Percentiles rank a stretch among this genome's conserved stretches.
These are phyloP conservation scores for Herpailurus yagouaroundi DNA, from an alignment of 2,113 vertebrate species.

Conservation along the genomic window DNA sequence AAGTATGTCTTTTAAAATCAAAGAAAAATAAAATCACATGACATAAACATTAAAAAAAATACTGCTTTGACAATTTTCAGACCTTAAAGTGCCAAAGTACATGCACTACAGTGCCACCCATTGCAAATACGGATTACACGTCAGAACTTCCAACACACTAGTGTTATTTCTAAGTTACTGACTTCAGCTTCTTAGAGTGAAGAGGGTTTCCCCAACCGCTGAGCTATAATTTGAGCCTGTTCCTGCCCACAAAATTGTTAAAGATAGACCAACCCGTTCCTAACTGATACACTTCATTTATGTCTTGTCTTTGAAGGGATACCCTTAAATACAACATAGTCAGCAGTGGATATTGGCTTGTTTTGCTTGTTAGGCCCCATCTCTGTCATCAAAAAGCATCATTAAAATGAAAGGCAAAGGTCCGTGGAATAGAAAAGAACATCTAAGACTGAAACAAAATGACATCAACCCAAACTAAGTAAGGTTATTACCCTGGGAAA, in stretches of 20 bases:
- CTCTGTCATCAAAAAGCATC: background rate
- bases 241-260: conserved; percentile 53
- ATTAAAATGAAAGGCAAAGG: conserved; percentile 37
- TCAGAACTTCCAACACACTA: background rate
- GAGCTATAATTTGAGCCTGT: conserved; percentile 61
- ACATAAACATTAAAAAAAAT: background rate
- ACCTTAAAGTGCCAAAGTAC: background rate
- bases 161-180: conserved; percentile 43
- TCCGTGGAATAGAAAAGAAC: background rate
- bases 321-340: background rate
- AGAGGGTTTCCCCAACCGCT: conserved; percentile 41
- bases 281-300: conserved; percentile 58
- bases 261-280: conserved; percentile 41
- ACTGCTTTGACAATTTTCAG: background rate
- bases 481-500: conserved; percentile 6
- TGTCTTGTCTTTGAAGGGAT: conserved; percentile 60
- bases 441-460: conserved; percentile 28
- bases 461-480: background rate
- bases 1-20: background rate
- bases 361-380: conserved; percentile 22
- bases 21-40: conserved; percentile 9
- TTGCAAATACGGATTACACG: background rate
- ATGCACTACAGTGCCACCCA: background rate
- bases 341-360: background rate
- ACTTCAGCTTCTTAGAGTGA: conserved; percentile 26